A percentile compares a stretch with the other conserved stretches of the same genome.
Evolutionary conservation across 1,140 invertebrate species (phyloP).

Genomic region (Bactericera cockerelli): DNA sequence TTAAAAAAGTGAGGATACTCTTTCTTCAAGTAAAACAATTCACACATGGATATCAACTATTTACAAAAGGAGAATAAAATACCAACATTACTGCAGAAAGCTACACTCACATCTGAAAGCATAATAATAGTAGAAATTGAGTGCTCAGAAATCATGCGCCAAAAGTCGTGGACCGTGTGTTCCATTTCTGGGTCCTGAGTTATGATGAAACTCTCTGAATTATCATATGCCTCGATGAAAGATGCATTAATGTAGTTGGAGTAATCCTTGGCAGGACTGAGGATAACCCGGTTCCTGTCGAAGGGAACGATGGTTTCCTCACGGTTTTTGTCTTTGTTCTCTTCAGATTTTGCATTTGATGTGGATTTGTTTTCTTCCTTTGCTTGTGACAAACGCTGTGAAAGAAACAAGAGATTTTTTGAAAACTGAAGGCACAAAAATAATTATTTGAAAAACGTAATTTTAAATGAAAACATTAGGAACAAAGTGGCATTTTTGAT

Average conservation of each 20-base stretch:
- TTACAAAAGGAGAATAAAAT: too few species aligned
- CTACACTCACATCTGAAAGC: constrained; percentile 68
- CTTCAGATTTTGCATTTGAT: constrained; percentile 61
- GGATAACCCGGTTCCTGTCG: constrained; percentile 75
- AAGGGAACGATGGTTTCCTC: constrained; percentile 77
- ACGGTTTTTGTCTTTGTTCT: constrained; percentile 76
- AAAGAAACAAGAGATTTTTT: constrained; percentile 23
- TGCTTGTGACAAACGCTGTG: constrained; percentile 60
- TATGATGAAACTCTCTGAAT: constrained; percentile 84
- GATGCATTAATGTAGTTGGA: constrained; percentile 95
- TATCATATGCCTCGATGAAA: constrained; percentile 89
- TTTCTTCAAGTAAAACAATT: too few species aligned
- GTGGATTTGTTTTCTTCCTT: constrained; percentile 64
- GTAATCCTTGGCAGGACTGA: constrained; percentile 63
- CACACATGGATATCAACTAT: too few species aligned
- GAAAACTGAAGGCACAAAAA: constrained; percentile 19
- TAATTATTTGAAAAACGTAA: constrained; percentile 6
- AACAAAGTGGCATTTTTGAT: too few species aligned
- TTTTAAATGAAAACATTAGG: too few species aligned
- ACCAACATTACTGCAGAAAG: too few species aligned
- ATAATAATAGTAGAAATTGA: constrained; percentile 82
- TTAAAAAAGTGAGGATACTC: too few species aligned
- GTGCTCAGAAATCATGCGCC: constrained; percentile 92
- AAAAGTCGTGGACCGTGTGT: constrained; percentile 79
- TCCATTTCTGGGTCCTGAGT: constrained; percentile 81